Conservation (phyloP, 2,113 vertebrate species). For the Thoracochromis brauschi region DNA sequence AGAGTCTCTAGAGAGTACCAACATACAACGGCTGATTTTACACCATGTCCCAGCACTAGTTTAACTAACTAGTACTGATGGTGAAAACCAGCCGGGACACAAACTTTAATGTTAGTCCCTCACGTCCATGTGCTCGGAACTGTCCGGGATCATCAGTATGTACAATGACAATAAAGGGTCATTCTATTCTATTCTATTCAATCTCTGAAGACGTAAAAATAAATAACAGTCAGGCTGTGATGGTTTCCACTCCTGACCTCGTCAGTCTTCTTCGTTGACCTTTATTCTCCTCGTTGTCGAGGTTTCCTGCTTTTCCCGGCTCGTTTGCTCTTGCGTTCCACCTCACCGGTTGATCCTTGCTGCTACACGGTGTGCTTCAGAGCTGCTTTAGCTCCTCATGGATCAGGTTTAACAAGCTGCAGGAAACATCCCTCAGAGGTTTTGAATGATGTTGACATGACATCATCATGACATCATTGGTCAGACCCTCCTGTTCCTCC, state of each 20-base stretch:
- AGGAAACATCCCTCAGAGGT: background rate
- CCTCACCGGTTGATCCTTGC: background rate
- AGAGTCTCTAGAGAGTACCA: background rate
- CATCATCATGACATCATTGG: background rate
- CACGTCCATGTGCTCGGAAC: accelerated
- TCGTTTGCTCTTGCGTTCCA: background rate
- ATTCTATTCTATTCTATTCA: background rate
- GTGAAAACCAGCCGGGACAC: background rate
- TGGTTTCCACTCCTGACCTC: background rate
- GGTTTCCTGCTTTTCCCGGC: background rate
- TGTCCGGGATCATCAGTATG: background rate
- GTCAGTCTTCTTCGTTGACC: background rate
- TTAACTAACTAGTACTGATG: background rate
- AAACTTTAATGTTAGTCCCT: background rate
- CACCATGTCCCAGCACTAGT: background rate
- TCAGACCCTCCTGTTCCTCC: background rate
- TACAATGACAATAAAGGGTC: background rate
- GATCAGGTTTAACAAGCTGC: background rate
- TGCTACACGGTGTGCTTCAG: background rate
- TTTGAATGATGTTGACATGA: background rate
- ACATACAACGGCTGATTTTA: background rate
- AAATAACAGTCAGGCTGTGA: background rate
- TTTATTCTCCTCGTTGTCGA: background rate
- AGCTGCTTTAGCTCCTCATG: background rate
- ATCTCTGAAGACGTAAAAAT: background rate